These are phyloP conservation scores for Caenorhabditis becei DNA, from an alignment of 2,888 invertebrate genomes.

Conservation along the genomic window DNA sequence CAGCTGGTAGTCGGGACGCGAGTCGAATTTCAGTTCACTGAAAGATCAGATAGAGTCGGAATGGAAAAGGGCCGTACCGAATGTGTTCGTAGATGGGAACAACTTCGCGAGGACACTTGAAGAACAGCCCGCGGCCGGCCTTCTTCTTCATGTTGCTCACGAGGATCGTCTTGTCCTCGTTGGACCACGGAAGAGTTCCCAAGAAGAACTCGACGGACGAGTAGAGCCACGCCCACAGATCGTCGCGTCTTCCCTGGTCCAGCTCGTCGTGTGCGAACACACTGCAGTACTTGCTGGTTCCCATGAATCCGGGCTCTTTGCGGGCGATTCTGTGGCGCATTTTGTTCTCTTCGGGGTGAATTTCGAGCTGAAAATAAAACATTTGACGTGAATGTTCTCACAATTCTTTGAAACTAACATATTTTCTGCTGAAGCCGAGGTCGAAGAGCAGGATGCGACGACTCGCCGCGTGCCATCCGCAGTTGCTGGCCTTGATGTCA, in stretches of 20 bases:
- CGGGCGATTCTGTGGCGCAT: constrained; percentile 63
- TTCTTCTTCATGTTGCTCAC: constrained; percentile 52
- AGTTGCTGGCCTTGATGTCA: constrained; percentile 76
- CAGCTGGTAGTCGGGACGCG: constrained; percentile 63
- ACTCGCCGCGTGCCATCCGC: constrained; percentile 67
- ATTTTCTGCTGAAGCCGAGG: constrained; percentile 65
- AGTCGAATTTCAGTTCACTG: constrained; percentile 54
- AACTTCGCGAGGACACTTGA: constrained; percentile 65
- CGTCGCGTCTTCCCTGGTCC: constrained; percentile 76
- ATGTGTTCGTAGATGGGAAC: constrained; percentile 66
- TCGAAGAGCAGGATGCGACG: constrained; percentile 62
- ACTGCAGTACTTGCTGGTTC: constrained; percentile 73
- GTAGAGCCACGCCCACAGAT: constrained; percentile 77
- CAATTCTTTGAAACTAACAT: constrained; percentile 23
- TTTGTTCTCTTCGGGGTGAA: constrained; percentile 13
- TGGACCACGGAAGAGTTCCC: constrained; percentile 63
- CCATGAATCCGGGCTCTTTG: constrained; percentile 67
- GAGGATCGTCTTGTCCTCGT: constrained; percentile 54
- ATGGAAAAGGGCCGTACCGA: not conserved
- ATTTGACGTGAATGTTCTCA: not conserved
- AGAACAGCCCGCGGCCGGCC: constrained; percentile 57
- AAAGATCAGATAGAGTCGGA: not conserved
- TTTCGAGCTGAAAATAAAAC: constrained; percentile 50
- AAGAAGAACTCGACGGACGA: constrained; percentile 73
- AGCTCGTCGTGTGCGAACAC: constrained; percentile 60